Conservation (phyloP, 2,113 vertebrate species). For the Atrichornis clamosus region DNA sequence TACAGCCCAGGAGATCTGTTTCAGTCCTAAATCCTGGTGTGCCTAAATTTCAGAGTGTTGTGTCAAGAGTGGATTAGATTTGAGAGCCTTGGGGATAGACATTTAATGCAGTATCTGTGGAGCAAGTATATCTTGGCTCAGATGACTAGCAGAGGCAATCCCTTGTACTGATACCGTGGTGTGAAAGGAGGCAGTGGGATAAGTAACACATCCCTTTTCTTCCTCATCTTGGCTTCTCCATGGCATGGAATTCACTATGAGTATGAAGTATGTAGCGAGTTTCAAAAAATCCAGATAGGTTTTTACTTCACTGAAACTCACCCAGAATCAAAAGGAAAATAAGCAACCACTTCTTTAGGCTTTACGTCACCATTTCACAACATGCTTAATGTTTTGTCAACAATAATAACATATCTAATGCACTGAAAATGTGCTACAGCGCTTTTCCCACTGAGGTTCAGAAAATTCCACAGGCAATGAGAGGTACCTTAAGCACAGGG, state of each 20-base stretch:
- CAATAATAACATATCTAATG: constrained; percentile 36
- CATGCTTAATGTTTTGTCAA: background rate
- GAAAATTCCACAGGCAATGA: constrained; percentile 12
- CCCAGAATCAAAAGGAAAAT: background rate
- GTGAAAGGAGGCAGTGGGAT: background rate
- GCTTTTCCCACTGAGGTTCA: constrained; percentile 23
- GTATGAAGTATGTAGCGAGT: background rate
- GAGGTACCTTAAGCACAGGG: background rate
- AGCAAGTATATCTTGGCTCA: background rate
- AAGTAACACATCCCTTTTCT: background rate
- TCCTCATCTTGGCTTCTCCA: background rate
- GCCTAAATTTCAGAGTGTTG: background rate
- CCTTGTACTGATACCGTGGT: background rate
- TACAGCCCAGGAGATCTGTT: background rate
- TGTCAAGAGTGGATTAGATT: background rate
- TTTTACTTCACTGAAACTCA: background rate
- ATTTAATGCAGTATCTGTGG: background rate
- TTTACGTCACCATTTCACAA: constrained; percentile 28
- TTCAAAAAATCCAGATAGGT: background rate
- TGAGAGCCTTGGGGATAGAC: background rate
- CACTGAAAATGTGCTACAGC: background rate
- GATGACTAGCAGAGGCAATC: background rate
- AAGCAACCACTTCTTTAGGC: background rate
- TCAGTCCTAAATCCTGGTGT: background rate
- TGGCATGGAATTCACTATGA: background rate